Evolutionary conservation across 2,888 invertebrate species (phyloP).

Genomic region (Miltochrista miniata): DNA sequence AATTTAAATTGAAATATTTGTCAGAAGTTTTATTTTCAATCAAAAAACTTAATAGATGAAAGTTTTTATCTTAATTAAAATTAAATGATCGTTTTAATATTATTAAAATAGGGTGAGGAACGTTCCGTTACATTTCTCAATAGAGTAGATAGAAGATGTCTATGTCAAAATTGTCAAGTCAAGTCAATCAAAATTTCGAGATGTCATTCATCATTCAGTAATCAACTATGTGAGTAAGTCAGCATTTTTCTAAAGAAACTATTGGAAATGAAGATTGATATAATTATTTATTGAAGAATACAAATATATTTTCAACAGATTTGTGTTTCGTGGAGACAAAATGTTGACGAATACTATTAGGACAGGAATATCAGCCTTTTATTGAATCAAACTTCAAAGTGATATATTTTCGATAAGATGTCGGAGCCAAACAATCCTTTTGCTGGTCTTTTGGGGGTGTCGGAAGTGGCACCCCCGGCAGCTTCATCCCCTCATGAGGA

Average conservation of each 20-base stretch:
- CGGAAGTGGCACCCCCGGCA: constrained; percentile 50
- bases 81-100: too few species aligned
- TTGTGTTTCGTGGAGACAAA: constrained; percentile 18
- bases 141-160: constrained; percentile 31
- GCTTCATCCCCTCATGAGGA: constrained; percentile 47
- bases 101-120: too few species aligned
- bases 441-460: constrained; percentile 64
- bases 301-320: constrained; percentile 2
- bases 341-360: constrained; percentile 19
- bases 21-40: too few species aligned
- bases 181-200: constrained; percentile 12
- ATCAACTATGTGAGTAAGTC: constrained; percentile 54
- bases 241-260: constrained; percentile 39
- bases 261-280: constrained; percentile 17
- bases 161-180: constrained; percentile 30
- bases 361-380: constrained; percentile 16
- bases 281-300: constrained; percentile 12
- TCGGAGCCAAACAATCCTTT: constrained; percentile 76
- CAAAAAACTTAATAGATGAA: too few species aligned
- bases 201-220: constrained; percentile 31
- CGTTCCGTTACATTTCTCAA: constrained; percentile 17
- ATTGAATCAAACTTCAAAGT: constrained; percentile 15
- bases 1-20: too few species aligned
- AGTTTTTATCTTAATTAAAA: too few species aligned
- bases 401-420: constrained; percentile 43